A percentile compares a stretch with the other conserved stretches of the same genome.
Conservation (phyloP, 2,888 invertebrate species). For the Adelognathus sp. region DNA sequence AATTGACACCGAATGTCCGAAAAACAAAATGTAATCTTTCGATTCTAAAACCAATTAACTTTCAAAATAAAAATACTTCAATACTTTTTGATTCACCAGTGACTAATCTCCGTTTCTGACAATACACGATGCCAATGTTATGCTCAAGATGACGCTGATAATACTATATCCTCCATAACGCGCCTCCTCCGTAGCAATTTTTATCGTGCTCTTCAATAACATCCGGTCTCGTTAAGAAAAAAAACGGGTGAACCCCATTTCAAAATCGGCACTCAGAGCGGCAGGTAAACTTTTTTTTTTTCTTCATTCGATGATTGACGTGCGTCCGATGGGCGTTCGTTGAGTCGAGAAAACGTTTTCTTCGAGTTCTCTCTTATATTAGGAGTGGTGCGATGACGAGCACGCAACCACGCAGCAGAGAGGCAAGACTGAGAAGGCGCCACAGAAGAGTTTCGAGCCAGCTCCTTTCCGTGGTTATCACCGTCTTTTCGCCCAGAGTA, state of each 20-base stretch:
- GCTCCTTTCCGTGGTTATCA: constrained; percentile 72
- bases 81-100: too few species aligned
- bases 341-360: neutral
- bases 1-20: too few species aligned
- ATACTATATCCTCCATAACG: neutral
- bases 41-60: too few species aligned
- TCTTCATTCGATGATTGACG: constrained; percentile 48
- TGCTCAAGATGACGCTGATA: too few species aligned
- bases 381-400: neutral
- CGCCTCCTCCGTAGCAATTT: constrained; percentile 9
- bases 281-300: neutral
- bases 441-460: constrained; percentile 45
- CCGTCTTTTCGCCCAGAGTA: constrained; percentile 75
- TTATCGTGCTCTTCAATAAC: constrained; percentile 11
- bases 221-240: constrained; percentile 47
- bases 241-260: constrained; percentile 39
- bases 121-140: too few species aligned
- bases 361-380: constrained; percentile 11
- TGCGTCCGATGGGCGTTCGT: constrained; percentile 28
- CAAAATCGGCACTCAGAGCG: constrained; percentile 40
- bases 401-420: constrained; percentile 55
- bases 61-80: too few species aligned
- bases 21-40: too few species aligned
- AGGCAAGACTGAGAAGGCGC: constrained; percentile 39
- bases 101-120: too few species aligned